These are phyloP conservation scores for Sisyra terminalis DNA, from an alignment of 2,888 invertebrate species.

Conservation along the genomic window DNA sequence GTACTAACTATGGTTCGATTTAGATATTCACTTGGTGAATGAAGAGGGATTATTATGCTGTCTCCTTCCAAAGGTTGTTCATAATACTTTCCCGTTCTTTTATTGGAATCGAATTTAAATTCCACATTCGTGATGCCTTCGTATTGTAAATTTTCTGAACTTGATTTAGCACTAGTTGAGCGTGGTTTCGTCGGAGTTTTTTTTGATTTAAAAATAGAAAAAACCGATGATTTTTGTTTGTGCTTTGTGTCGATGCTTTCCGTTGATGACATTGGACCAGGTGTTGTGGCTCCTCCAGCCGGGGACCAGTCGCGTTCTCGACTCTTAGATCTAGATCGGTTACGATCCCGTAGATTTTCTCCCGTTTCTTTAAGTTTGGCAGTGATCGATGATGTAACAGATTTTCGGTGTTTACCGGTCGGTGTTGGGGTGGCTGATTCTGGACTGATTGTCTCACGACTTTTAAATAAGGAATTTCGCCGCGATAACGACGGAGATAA, in stretches of 20 bases:
- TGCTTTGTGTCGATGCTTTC: slow-evolving; percentile 26
- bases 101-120: slow-evolving; percentile 21
- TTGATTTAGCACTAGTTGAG: slow-evolving; percentile 15
- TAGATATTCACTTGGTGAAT: slow-evolving; percentile 54
- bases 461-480: slow-evolving; percentile 65
- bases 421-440: slow-evolving; percentile 34
- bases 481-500: slow-evolving; percentile 62
- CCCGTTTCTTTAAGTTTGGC: slow-evolving; percentile 22
- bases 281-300: slow-evolving; percentile 34
- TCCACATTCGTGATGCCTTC: slow-evolving; percentile 32
- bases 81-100: slow-evolving; percentile 33
- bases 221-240: slow-evolving; percentile 45
- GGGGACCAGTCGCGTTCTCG: slow-evolving; percentile 33
- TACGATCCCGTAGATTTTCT: slow-evolving; percentile 22
- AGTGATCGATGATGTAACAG: slow-evolving; percentile 17
- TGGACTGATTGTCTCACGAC: slow-evolving; percentile 47
- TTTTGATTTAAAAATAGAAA: slow-evolving; percentile 49
- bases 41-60: slow-evolving; percentile 53
- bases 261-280: slow-evolving; percentile 18
- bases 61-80: slow-evolving; percentile 44
- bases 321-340: slow-evolving; percentile 48
- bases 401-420: background rate
- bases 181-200: slow-evolving; percentile 28
- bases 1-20: slow-evolving; percentile 18
- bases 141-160: slow-evolving; percentile 13